Percentiles rank a stretch among this genome's conserved stretches.
These are phyloP conservation scores for Peromyscus melanophrys DNA, from an alignment of 2,797 vertebrate genomes.

Conservation along the genomic window DNA sequence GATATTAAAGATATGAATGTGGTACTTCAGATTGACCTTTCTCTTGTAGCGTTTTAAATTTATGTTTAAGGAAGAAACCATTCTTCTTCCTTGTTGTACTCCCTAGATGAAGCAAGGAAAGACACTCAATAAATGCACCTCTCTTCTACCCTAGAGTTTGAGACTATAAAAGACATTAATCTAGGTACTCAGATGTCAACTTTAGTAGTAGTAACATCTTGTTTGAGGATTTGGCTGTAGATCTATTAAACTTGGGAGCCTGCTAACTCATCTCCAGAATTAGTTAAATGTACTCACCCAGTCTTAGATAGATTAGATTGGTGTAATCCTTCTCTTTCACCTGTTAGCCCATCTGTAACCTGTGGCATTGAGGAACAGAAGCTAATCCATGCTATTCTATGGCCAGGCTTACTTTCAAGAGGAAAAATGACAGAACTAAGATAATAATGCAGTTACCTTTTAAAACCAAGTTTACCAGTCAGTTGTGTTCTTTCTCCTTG, in stretches of 20 bases:
- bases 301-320: neutral
- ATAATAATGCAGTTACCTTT: neutral
- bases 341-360: neutral
- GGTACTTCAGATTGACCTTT: neutral
- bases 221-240: slow-evolving; percentile 1
- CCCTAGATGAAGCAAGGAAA: neutral
- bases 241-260: neutral
- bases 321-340: neutral
- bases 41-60: slow-evolving; percentile 44
- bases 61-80: slow-evolving; percentile 26
- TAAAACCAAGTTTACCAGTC: neutral
- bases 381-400: neutral
- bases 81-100: neutral
- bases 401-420: neutral
- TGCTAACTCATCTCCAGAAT: slow-evolving; percentile 26
- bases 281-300: neutral
- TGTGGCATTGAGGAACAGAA: neutral
- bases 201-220: slow-evolving; percentile 17
- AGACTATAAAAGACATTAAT: neutral
- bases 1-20: slow-evolving; percentile 38
- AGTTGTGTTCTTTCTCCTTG: neutral
- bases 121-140: neutral
- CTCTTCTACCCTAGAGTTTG: neutral
- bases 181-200: neutral
- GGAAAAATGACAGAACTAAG: neutral